Conservation (phyloP, 2,797 vertebrate genomes). For the Pygocentrus nattereri region DNA sequence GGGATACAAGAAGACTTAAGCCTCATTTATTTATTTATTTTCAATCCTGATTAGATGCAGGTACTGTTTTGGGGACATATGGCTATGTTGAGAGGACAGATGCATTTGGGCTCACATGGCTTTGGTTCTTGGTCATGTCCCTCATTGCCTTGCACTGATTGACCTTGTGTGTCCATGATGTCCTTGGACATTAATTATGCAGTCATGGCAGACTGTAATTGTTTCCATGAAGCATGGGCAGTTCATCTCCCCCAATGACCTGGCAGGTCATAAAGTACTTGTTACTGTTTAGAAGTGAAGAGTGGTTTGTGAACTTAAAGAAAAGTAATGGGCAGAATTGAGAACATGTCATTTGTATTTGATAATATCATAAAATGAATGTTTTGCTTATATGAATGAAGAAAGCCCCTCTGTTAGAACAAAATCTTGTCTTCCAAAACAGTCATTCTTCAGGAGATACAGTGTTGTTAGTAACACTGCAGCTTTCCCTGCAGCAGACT, state of each 20-base stretch:
- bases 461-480: too few relatives aligned
- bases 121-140: slow-evolving; percentile 21
- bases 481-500: too few relatives aligned
- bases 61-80: slow-evolving; percentile 36
- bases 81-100: slow-evolving; percentile 17
- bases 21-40: slow-evolving; percentile 19
- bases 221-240: slow-evolving; percentile 52
- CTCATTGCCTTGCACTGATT: slow-evolving; percentile 40
- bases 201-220: slow-evolving; percentile 9
- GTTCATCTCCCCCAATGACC: slow-evolving; percentile 57
- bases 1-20: slow-evolving; percentile 1
- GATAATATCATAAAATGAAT: too few relatives aligned
- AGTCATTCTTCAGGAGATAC: too few relatives aligned
- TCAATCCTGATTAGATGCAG: slow-evolving; percentile 24
- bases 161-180: slow-evolving; percentile 36
- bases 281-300: neutral
- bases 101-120: slow-evolving; percentile 29
- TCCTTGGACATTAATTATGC: slow-evolving; percentile 54
- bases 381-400: too few relatives aligned
- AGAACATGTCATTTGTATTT: too few relatives aligned
- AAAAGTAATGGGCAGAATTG: neutral
- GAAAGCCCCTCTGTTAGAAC: too few relatives aligned
- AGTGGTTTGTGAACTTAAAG: neutral
- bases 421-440: too few relatives aligned
- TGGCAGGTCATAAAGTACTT: slow-evolving; percentile 54